A percentile compares a stretch with the other conserved stretches of the same genome.
Evolutionary conservation across 2,113 vertebrate species (phyloP).

Genomic region (Alethe diademata): DNA sequence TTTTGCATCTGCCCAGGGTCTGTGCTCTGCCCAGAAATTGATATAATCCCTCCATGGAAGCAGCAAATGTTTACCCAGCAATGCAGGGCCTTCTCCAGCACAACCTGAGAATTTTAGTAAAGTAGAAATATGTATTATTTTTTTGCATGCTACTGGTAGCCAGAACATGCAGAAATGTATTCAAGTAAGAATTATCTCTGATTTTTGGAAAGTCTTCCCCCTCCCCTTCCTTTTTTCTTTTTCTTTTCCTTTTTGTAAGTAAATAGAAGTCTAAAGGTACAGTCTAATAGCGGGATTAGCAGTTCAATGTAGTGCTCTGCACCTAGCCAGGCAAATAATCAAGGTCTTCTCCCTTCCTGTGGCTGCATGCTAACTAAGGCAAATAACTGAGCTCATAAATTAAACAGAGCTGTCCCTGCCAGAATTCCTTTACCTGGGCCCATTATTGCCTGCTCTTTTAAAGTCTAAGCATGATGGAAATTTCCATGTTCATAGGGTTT

Average conservation of each 20-base stretch:
- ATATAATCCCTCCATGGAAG: background rate
- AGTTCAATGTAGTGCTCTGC: background rate
- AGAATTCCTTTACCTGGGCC: background rate
- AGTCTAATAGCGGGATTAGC: background rate
- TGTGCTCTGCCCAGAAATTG: background rate
- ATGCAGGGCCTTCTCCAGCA: background rate
- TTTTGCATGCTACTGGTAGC: background rate
- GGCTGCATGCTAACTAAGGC: background rate
- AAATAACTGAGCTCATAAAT: constrained; percentile 2
- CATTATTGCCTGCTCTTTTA: background rate
- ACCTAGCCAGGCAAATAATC: background rate
- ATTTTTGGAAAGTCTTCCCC: background rate
- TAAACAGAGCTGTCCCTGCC: background rate
- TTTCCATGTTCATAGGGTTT: background rate
- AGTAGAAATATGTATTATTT: background rate
- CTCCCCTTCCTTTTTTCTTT: background rate
- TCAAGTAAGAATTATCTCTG: background rate
- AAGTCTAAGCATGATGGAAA: background rate
- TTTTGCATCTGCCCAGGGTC: background rate
- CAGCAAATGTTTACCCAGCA: background rate
- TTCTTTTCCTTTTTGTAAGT: background rate
- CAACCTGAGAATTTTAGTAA: background rate
- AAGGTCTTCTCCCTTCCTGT: background rate
- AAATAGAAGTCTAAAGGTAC: background rate
- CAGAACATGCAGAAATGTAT: background rate